Conservation (phyloP, 2,797 vertebrate species). For the Enoplosus armatus region DNA sequence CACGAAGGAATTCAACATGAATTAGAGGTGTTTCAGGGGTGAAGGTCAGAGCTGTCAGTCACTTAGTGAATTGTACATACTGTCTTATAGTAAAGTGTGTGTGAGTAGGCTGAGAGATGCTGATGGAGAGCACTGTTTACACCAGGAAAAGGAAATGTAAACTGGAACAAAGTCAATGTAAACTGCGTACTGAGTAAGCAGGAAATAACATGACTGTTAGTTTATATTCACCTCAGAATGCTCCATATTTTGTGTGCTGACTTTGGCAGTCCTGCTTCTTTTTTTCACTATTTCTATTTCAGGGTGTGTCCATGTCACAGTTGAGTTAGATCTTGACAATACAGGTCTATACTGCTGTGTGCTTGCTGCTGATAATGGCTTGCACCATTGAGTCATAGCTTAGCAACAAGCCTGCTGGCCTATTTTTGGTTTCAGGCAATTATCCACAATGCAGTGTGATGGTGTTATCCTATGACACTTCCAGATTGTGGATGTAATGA, state of each 20-base stretch:
- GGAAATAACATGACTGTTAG: conserved; percentile 3
- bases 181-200: background rate
- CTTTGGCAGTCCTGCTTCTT: conserved; percentile 7
- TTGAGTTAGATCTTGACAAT: conserved; percentile 58
- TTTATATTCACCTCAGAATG: conserved; percentile 7
- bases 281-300: conserved; percentile 40
- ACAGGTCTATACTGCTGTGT: conserved; percentile 40
- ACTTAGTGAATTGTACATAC: conserved; percentile 19
- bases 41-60: conserved; percentile 57
- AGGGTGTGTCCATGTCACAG: conserved; percentile 56
- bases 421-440: conserved; percentile 80
- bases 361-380: conserved; percentile 64
- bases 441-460: conserved; percentile 71
- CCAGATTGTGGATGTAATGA: conserved; percentile 67
- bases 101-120: conserved; percentile 18
- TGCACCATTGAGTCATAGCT: conserved; percentile 73
- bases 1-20: conserved; percentile 44
- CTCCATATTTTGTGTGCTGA: background rate
- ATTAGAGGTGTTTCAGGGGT: conserved; percentile 43
- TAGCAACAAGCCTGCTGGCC: conserved; percentile 76
- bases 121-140: conserved; percentile 24
- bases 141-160: conserved; percentile 10
- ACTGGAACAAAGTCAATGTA: conserved; percentile 24
- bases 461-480: conserved; percentile 56
- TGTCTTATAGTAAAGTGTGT: conserved; percentile 11